Percentiles rank a stretch among this genome's conserved stretches.
Conservation (phyloP, 2,113 vertebrate species). For the Melanotaenia duboulayi region DNA sequence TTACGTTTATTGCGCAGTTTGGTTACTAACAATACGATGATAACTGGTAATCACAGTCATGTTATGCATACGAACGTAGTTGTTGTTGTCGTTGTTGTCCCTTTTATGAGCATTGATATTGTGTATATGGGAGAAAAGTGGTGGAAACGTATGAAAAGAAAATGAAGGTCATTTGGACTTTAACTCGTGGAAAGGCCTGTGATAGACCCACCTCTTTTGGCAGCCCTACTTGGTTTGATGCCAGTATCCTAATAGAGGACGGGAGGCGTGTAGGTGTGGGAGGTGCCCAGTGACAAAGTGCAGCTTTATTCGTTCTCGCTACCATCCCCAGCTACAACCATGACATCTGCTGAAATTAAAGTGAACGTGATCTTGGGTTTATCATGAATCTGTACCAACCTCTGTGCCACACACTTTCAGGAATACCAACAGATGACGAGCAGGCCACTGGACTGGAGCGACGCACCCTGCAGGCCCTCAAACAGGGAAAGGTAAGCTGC, state of each 20-base stretch:
- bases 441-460: slow-evolving; percentile 85
- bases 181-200: slow-evolving; percentile 46
- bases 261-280: slow-evolving; percentile 15
- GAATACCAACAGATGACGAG: slow-evolving; percentile 85
- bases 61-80: background rate
- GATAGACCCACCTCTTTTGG: slow-evolving; percentile 68
- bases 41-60: background rate
- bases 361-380: background rate
- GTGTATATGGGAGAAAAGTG: background rate
- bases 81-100: background rate
- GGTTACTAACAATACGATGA: background rate
- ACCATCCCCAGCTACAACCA: no score
- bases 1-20: background rate
- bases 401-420: slow-evolving; percentile 45
- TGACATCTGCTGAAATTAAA: no score
- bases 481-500: slow-evolving; percentile 76
- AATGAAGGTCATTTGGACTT: slow-evolving; percentile 77
- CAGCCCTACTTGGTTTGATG: slow-evolving; percentile 49
- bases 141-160: background rate
- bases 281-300: slow-evolving; percentile 38
- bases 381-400: background rate
- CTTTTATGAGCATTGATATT: background rate
- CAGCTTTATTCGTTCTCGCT: slow-evolving; percentile 5
- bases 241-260: slow-evolving; percentile 47
- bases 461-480: slow-evolving; percentile 75